Evolutionary conservation across 92 coral and sea anemone genomes (phyloP).

Genomic region (Parazoanthus swiftii): DNA sequence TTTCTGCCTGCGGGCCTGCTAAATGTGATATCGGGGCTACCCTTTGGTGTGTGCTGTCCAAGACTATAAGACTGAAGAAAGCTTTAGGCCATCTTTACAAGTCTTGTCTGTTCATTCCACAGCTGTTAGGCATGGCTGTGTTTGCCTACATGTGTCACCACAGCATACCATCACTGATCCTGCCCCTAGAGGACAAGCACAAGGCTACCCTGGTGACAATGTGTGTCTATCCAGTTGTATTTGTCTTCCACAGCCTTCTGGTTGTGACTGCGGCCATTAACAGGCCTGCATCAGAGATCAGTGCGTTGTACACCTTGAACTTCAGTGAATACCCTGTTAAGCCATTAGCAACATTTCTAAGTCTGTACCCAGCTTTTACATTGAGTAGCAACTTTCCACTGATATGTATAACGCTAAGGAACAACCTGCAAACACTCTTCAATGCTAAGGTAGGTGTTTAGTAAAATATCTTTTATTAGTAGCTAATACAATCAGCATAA

Average conservation of each 20-base stretch:
- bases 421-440: conserved; percentile 69
- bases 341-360: conserved; percentile 70
- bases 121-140: conserved; percentile 83
- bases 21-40: too few relatives aligned
- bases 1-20: too few relatives aligned
- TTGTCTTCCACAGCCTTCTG: conserved; percentile 57
- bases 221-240: conserved; percentile 63
- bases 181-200: conserved; percentile 67
- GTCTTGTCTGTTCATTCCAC: conserved; percentile 8
- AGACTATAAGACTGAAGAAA: background rate
- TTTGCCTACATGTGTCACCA: conserved; percentile 88
- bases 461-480: background rate
- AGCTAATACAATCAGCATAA: too few relatives aligned
- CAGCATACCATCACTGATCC: conserved; percentile 64
- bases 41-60: too few relatives aligned
- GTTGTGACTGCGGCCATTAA: conserved; percentile 62
- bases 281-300: conserved; percentile 75
- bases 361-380: conserved; percentile 81
- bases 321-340: conserved; percentile 65
- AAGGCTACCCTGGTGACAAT: conserved; percentile 52
- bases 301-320: conserved; percentile 68
- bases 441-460: conserved; percentile 58
- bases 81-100: background rate
- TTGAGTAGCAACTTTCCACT: conserved; percentile 82
- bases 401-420: conserved; percentile 78